Conservation (phyloP, 2,888 invertebrate genomes). For the Caradrina kadenii region DNA sequence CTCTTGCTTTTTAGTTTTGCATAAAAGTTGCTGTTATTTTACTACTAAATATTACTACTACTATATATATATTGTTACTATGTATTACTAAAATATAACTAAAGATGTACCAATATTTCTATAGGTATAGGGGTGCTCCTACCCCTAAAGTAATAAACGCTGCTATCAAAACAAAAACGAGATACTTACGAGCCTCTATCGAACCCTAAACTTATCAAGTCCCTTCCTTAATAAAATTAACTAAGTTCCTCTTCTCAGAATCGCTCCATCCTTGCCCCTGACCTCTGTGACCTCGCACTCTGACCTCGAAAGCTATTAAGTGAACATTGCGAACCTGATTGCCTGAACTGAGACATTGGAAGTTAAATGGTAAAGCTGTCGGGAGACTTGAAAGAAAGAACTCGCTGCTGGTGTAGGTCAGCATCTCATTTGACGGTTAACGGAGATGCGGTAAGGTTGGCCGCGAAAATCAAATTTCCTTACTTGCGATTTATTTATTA, state of each 20-base stretch:
- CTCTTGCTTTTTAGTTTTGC: too few species aligned
- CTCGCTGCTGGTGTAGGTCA: not conserved
- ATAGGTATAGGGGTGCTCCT: too few species aligned
- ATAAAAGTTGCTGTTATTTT: too few species aligned
- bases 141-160: not conserved
- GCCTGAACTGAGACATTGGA: conserved; percentile 29
- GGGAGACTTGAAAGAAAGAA: not conserved
- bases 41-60: too few species aligned
- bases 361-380: conserved; percentile 16
- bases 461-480: too few species aligned
- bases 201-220: conserved; percentile 22
- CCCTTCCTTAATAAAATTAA: conserved; percentile 30
- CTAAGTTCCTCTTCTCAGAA: conserved; percentile 27
- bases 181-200: conserved; percentile 1
- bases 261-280: conserved; percentile 23
- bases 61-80: too few species aligned
- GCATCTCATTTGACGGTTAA: not conserved
- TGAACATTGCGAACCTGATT: conserved; percentile 38
- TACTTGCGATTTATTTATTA: too few species aligned
- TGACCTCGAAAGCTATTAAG: conserved; percentile 36
- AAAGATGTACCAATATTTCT: too few species aligned
- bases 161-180: conserved; percentile 16
- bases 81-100: too few species aligned
- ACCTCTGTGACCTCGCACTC: conserved; percentile 13
- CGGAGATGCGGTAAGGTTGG: too few species aligned